A percentile compares a stretch with the other conserved stretches of the same genome.
Evolutionary conservation across 1,140 invertebrate genomes (phyloP).

Genomic region (Amyelois transitella): DNA sequence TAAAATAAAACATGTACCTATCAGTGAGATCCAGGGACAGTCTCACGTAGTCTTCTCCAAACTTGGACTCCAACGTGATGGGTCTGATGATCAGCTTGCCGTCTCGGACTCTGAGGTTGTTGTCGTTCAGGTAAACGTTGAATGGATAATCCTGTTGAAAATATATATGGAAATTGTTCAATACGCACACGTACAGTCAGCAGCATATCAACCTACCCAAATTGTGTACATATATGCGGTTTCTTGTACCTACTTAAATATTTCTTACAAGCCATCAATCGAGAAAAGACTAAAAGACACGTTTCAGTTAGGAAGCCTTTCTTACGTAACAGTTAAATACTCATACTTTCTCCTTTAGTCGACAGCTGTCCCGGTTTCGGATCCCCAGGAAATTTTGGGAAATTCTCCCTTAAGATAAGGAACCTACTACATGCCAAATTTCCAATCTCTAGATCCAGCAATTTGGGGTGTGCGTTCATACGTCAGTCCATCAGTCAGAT

Average conservation of each 20-base stretch:
- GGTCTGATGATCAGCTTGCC: conserved; percentile 78
- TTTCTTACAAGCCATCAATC: too few species aligned
- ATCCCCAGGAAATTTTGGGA: too few species aligned
- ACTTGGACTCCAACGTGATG: conserved; percentile 74
- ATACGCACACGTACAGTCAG: too few species aligned
- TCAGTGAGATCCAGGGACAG: conserved; percentile 66
- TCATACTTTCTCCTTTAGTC: too few species aligned
- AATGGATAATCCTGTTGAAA: conserved; percentile 78
- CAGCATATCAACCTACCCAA: too few species aligned
- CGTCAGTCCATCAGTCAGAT: neutral
- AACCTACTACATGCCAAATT: too few species aligned
- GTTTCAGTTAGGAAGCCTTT: neutral
- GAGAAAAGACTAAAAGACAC: too few species aligned
- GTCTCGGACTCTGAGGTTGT: conserved; percentile 75
- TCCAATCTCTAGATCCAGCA: too few species aligned
- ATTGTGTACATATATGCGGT: too few species aligned
- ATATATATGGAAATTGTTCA: neutral
- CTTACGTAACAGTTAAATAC: too few species aligned
- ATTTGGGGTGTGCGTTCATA: neutral
- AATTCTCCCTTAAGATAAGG: neutral
- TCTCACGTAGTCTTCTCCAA: conserved; percentile 75
- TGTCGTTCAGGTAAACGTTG: conserved; percentile 78
- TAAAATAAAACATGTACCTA: conserved; percentile 49
- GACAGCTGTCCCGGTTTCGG: too few species aligned
- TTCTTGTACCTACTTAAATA: too few species aligned